These are phyloP conservation scores for Megalopta genalis DNA, from an alignment of 1,140 invertebrate species.

Conservation along the genomic window DNA sequence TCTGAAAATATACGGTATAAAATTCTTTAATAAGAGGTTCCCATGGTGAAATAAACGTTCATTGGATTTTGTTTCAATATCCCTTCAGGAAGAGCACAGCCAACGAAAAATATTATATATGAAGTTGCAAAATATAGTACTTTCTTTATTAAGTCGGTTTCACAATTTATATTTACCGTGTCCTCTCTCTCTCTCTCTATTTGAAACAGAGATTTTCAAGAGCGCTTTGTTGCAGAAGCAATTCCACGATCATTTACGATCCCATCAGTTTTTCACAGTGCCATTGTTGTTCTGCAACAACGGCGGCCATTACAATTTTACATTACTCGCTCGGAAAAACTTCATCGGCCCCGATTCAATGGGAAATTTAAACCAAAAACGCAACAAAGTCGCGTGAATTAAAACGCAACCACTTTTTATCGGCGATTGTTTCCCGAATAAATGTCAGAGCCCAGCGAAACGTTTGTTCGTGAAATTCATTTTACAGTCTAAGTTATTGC, in stretches of 20 bases:
- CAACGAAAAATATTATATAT: too few species aligned
- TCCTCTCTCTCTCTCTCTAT: too few species aligned
- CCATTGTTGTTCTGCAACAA: neutral
- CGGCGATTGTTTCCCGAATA: neutral
- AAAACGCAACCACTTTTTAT: constrained; percentile 17
- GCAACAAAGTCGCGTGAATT: neutral
- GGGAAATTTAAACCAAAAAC: neutral
- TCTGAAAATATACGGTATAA: too few species aligned
- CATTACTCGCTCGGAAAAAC: constrained; percentile 21
- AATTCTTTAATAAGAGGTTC: too few species aligned
- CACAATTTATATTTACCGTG: too few species aligned
- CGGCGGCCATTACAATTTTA: constrained; percentile 5
- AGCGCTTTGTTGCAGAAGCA: too few species aligned
- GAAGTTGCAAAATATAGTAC: too few species aligned
- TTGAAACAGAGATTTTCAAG: neutral
- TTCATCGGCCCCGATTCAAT: constrained; percentile 3
- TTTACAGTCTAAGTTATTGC: constrained; percentile 7
- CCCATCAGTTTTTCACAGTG: constrained; percentile 1
- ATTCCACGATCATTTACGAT: neutral
- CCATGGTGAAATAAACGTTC: too few species aligned
- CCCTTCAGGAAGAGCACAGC: too few species aligned
- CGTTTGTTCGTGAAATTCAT: neutral
- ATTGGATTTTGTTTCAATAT: too few species aligned
- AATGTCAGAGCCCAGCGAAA: neutral
- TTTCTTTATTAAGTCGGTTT: too few species aligned